These are phyloP conservation scores for Saccostrea cuccullata DNA, from an alignment of 1,140 invertebrate species.

Conservation along the genomic window DNA sequence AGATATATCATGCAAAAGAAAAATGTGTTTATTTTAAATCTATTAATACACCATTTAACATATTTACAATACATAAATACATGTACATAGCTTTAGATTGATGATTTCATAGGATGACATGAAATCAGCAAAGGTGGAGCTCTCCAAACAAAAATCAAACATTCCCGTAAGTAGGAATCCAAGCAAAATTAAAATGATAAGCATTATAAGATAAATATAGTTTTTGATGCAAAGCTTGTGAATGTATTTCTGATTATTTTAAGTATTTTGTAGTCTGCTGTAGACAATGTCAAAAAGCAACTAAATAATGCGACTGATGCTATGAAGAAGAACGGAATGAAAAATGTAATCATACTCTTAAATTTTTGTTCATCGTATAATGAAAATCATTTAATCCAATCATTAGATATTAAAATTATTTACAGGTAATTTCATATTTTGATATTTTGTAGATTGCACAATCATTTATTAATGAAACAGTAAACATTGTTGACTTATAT, in stretches of 20 bases:
- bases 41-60: no score
- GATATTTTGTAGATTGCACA: conserved; percentile 47
- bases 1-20: no score
- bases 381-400: background rate
- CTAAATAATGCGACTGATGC: background rate
- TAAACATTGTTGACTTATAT: conserved; percentile 41
- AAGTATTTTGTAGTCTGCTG: background rate
- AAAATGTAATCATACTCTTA: background rate
- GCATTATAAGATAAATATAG: no score
- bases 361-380: background rate
- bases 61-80: no score
- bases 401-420: background rate
- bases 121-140: background rate
- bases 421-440: background rate
- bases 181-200: background rate
- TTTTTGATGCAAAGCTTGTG: no score
- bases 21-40: no score
- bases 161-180: background rate
- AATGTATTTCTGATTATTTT: no score
- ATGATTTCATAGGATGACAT: background rate
- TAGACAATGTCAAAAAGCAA: background rate
- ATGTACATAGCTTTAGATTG: background rate
- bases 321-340: conserved; percentile 8
- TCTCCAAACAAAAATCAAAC: background rate
- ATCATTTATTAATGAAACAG: conserved; percentile 43